These are phyloP conservation scores for Caiman crocodilus DNA, from an alignment of 2,797 vertebrate species.

Conservation along the genomic window DNA sequence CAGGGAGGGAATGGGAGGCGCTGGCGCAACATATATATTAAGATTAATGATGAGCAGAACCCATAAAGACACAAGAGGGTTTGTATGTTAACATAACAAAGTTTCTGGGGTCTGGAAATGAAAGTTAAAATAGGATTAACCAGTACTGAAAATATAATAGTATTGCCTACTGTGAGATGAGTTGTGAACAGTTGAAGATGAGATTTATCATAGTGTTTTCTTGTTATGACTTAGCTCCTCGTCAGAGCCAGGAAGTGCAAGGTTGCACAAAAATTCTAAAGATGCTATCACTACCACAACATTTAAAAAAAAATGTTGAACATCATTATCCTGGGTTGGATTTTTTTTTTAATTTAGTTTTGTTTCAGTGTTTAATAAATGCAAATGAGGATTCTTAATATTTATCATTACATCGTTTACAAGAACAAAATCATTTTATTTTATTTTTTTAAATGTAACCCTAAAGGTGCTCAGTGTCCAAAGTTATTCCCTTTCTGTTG, in stretches of 20 bases:
- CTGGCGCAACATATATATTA: too few relatives aligned
- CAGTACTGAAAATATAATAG: not conserved
- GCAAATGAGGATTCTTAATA: not conserved
- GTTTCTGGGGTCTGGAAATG: not conserved
- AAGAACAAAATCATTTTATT: not conserved
- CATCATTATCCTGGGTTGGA: not conserved
- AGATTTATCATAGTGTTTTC: not conserved
- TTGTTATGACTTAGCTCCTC: not conserved
- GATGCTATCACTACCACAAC: not conserved
- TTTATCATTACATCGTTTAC: not conserved
- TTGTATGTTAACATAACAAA: not conserved
- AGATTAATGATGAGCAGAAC: not conserved
- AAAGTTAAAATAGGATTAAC: not conserved
- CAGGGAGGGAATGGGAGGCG: too few relatives aligned
- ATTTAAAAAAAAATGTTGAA: not conserved
- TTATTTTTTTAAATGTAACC: not conserved
- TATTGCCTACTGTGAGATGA: not conserved
- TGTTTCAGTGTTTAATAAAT: not conserved
- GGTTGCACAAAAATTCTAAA: not conserved
- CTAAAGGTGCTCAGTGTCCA: not conserved
- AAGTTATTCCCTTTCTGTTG: not conserved
- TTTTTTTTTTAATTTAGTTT: not conserved
- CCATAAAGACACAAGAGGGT: not conserved
- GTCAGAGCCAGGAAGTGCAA: not conserved
- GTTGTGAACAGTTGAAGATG: not conserved